phyloP scores from a whole-genome alignment of 2,113 vertebrate species.

The Jaculus jaculus region DNA sequence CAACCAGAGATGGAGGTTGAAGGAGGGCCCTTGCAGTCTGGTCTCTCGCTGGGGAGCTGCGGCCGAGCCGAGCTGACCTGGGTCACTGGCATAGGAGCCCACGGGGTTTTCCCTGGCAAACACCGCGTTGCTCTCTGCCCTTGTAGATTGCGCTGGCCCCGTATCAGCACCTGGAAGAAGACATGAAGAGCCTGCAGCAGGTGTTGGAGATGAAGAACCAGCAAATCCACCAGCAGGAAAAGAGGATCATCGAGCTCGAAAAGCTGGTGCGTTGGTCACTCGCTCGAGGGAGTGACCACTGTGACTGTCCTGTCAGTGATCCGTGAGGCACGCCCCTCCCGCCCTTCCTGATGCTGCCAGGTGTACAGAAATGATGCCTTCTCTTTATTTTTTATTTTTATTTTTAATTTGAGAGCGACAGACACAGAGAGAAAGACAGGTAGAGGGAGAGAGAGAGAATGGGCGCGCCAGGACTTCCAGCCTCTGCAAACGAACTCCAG shows the following conservation, averaged over 20 bases:
- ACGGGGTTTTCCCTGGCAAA: neutral
- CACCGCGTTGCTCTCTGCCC: neutral
- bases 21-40: neutral
- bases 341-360: neutral
- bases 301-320: accelerated
- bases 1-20: neutral
- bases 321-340: accelerated
- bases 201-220: conserved; percentile 98
- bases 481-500: too few relatives aligned
- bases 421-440: too few relatives aligned
- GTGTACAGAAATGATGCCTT: neutral
- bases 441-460: too few relatives aligned
- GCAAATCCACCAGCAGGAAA: conserved; percentile 96
- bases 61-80: accelerated
- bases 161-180: conserved; percentile 96
- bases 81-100: neutral
- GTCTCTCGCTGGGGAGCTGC: neutral
- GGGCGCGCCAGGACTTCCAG: too few relatives aligned
- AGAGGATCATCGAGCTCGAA: conserved; percentile 95
- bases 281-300: accelerated
- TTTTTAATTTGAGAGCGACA: too few relatives aligned
- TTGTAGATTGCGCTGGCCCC: conserved; percentile 92
- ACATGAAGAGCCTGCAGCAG: conserved; percentile 95
- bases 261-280: conserved; percentile 89
- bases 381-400: too few relatives aligned